Evolutionary conservation across 2,113 vertebrate species (phyloP).

Genomic region (Danio rerio): GRCz12tu NC_133193.1:15196001-15196500

Average conservation of each 20-base stretch:
- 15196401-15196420: constrained; percentile 23
- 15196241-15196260: constrained; percentile 1
- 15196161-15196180: neutral
- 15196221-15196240: neutral
- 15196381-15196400: constrained; percentile 34
- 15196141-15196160: neutral
- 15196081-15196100: no score
- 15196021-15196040: no score
- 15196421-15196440: constrained; percentile 35
- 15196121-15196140: neutral
- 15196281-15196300: constrained; percentile 17
- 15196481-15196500: constrained; percentile 33
- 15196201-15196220: neutral
- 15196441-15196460: constrained; percentile 16
- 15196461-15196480: constrained; percentile 19
- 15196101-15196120: neutral
- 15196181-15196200: neutral
- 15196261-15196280: constrained; percentile 14
- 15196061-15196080: no score
- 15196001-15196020: no score
- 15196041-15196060: no score
- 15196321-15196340: constrained; percentile 21
- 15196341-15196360: constrained; percentile 25
- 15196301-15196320: constrained; percentile 46
- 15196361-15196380: constrained; percentile 40